Percentiles rank a stretch among this genome's conserved stretches.
These are phyloP conservation scores for Gallinago jamesoni DNA, from an alignment of 2,113 vertebrate genomes.

Conservation along the genomic window DNA sequence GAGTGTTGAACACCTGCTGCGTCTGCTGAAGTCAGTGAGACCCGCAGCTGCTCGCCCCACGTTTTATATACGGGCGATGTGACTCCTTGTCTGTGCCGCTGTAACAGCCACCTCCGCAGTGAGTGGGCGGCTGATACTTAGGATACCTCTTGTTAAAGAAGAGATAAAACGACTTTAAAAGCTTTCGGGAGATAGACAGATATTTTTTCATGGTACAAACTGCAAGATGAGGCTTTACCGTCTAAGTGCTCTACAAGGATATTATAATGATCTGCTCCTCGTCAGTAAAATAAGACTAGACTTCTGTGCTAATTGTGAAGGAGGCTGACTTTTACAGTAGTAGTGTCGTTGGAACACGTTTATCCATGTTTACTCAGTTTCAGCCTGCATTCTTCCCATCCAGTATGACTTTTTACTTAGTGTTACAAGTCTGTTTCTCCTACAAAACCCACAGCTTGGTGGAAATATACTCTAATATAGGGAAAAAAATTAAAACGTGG, in stretches of 20 bases:
- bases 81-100: fast-evolving
- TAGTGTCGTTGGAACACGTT: not conserved
- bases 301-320: not conserved
- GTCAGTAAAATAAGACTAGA: not conserved
- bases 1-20: conserved; percentile 58
- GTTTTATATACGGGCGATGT: fast-evolving
- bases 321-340: not conserved
- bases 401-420: not conserved
- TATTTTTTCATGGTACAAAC: not conserved
- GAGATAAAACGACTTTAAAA: not conserved
- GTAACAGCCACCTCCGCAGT: not conserved
- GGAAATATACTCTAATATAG: not conserved
- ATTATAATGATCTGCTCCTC: not conserved
- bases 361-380: not conserved
- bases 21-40: not conserved
- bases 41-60: not conserved
- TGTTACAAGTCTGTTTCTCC: not conserved
- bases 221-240: not conserved
- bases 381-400: not conserved
- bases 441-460: not conserved
- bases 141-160: not conserved
- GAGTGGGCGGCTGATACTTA: fast-evolving
- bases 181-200: not conserved
- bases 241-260: not conserved
- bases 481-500: not conserved